Evolutionary conservation across 2,888 invertebrate species (phyloP), one percentile per base, ranked within the genome.

Genomic region (Rugalucina vietnamica): DNA sequence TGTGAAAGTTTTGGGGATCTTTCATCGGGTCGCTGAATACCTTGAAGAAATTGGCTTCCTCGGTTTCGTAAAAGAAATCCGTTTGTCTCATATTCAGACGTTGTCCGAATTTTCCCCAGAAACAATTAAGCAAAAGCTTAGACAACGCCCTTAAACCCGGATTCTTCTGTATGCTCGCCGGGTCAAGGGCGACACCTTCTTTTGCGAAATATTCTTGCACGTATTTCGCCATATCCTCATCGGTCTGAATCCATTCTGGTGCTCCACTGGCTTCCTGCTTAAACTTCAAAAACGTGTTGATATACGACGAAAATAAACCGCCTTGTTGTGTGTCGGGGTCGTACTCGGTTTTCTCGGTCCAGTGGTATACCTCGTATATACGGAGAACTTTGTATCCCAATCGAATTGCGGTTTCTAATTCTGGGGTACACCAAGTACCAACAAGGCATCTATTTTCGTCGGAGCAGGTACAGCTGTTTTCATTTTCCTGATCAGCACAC

Each of bases 401-500:
- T 18, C 24, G 71, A 8, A 78, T 54, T 2, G 71, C 78, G 37
- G 29, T 32, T 18, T 78, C 1, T 29, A 78, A 21, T 50, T 78
- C 49, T 24, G 54, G 54, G 0, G 54, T 50, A 24, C 29, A 37
- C 71, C 71, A 49, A 37, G 50, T 70, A 1, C 77, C 77, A 24
- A 21, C 24, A 27, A 77, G 10, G 29, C 10, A 32, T 12, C 79
- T 34, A 5, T 79, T 60, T 37, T 82, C 80, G 14, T 90, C 82
- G 21, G 76, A 85, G 81, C 95, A 94, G 2, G 10, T 36, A 78
- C 95, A 95, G 2, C 69, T 37, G 0, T 80, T 54, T 36, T 90
- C 84, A 49, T 81, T 77, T 65, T 90, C 37, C n/a, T 72, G 84
- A 39, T 93, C 90, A 24, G 29, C 82, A 49, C 81, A 84, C 0